Evolutionary conservation across 2,113 vertebrate species (phyloP).

Genomic region (Dromaius novaehollandiae): DNA sequence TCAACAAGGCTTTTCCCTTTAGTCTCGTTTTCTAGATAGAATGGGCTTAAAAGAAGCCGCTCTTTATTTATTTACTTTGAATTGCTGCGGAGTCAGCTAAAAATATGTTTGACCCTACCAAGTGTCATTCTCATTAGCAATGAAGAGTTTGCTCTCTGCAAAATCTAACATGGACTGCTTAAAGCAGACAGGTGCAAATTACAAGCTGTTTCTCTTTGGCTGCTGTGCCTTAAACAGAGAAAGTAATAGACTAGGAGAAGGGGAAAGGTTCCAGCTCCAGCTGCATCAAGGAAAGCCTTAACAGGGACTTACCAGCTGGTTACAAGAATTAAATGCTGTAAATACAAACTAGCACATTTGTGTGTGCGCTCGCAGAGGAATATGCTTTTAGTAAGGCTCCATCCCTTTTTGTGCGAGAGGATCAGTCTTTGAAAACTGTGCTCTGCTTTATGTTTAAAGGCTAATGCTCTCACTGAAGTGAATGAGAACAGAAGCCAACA

Average conservation of each 20-base stretch:
- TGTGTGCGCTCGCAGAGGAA: neutral
- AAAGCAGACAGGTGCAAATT: slow-evolving; percentile 76
- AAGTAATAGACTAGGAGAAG: slow-evolving; percentile 52
- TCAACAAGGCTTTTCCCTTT: neutral
- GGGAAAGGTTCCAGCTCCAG: slow-evolving; percentile 54
- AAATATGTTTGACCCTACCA: neutral
- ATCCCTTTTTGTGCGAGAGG: neutral
- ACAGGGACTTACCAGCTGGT: slow-evolving; percentile 63
- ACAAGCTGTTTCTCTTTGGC: slow-evolving; percentile 72
- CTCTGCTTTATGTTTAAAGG: slow-evolving; percentile 49
- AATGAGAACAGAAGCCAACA: slow-evolving; percentile 56
- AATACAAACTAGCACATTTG: slow-evolving; percentile 11
- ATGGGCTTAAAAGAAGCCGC: neutral
- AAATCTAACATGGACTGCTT: slow-evolving; percentile 41
- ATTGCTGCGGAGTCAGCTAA: neutral
- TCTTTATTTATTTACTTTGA: neutral
- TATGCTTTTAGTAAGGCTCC: neutral
- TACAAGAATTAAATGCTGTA: slow-evolving; percentile 42
- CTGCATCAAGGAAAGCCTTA: slow-evolving; percentile 62
- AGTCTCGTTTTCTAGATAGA: neutral
- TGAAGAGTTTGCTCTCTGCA: slow-evolving; percentile 14
- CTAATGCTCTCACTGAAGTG: slow-evolving; percentile 18
- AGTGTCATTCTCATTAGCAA: slow-evolving; percentile 46
- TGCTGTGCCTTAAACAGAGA: slow-evolving; percentile 59
- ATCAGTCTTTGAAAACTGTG: neutral